Evolutionary conservation across 2,888 invertebrate genomes (phyloP), one percentile per base, ranked within the genome.

Genomic region (Acrobasis consociella): DNA sequence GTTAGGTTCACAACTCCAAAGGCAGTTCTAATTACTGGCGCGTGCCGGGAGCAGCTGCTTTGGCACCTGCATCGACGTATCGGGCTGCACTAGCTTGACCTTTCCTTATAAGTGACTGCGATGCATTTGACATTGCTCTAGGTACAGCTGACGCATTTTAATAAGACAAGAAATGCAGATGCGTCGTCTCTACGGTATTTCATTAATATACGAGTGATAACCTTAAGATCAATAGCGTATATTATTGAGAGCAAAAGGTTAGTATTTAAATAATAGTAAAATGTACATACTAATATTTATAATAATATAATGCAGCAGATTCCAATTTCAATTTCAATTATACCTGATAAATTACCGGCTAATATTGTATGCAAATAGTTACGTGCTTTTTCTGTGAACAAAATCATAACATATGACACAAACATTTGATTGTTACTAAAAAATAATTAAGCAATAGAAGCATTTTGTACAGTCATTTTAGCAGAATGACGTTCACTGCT

Each of bases 81-180:
- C 49, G 59, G 49, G 13, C 69, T 82, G 85, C 82, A 80, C 85
- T 74, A 74, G 39, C 60, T 60, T 78, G 77, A 82, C 82, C 85
- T 85, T 81, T 80, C 67, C 70, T 65, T 72, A 72, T 69, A 65
- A 67, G 67, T 67, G 69, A 67, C 64, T 69, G 7, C 7, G 31
- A 31, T 31, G 63, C 72, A 67, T 68, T 68, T 74, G 71, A 72
- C 71, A 72, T 72, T 71, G 70, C 66, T 63, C 66, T 66, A 51
- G 55, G 58, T 64, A 65, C 64, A 67, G 58, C 67, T 65, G 66
- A 50, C 65, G 68, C 38, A 59, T 16, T 66, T 62, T 58, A 66
- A 55, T 65, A 60, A 64, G 51, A 49, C 62, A 64, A 62, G 59
- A 58, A 65, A 63, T 65, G 66, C 65, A 66, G 66, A 66, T 65